Conservation (phyloP, 1,140 invertebrate genomes). For the Anadara kagoshimensis region DNA sequence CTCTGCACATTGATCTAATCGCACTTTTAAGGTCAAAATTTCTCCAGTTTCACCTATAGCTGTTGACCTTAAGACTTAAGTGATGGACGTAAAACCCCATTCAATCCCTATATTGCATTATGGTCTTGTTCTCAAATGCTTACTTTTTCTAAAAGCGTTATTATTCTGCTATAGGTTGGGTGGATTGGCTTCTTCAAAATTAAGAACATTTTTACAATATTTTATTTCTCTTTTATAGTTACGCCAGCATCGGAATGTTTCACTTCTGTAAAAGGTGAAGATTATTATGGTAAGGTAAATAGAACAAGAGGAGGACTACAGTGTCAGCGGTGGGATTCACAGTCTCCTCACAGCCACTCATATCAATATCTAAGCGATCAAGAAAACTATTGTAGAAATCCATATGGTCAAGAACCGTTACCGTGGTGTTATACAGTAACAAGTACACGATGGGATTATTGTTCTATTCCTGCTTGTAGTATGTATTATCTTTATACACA, state of each 20-base stretch:
- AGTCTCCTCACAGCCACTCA: slow-evolving; percentile 8
- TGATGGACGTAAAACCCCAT: too few species aligned
- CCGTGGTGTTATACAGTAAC: slow-evolving; percentile 39
- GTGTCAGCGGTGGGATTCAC: slow-evolving; percentile 15
- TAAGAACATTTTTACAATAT: too few species aligned
- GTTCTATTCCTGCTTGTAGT: slow-evolving; percentile 22
- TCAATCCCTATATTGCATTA: too few species aligned
- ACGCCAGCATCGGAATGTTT: slow-evolving; percentile 6
- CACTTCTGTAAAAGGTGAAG: background rate
- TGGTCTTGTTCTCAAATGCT: too few species aligned
- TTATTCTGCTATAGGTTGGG: too few species aligned
- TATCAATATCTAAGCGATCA: slow-evolving; percentile 4
- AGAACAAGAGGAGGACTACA: background rate
- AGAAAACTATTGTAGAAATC: slow-evolving; percentile 24
- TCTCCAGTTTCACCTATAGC: too few species aligned
- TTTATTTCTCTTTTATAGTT: too few species aligned
- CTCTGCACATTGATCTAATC: too few species aligned
- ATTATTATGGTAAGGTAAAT: background rate
- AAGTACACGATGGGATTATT: slow-evolving; percentile 18
- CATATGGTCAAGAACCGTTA: background rate
- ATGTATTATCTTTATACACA: background rate
- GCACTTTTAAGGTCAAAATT: too few species aligned
- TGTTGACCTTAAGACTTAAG: too few species aligned
- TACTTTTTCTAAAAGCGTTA: too few species aligned
- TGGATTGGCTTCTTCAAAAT: too few species aligned